Evolutionary conservation across 2,888 invertebrate genomes (phyloP), one percentile per base, ranked within the genome.

Genomic region (Papilio protenor): DNA sequence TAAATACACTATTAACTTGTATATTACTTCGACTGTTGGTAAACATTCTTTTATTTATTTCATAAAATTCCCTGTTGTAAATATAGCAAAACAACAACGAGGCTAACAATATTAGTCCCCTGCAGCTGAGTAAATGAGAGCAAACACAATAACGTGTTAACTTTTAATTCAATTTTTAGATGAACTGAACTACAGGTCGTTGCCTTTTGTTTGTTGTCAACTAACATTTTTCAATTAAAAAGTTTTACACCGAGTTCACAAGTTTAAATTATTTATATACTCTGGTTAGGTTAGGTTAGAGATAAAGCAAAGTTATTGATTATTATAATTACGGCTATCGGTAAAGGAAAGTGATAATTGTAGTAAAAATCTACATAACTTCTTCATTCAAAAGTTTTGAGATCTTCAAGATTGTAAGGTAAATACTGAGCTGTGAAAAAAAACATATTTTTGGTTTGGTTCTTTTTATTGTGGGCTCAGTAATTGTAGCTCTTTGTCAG

Each of bases 141-240:
- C 40, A 66, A n/a, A 45, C 40, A 59, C 59, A 57, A 57, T 73
- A 73, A 73, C 57, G 73, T 40, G 40, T 40, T 73, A 59, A 73
- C 73, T 73, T 73, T 57, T 59, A 73, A 73, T 55, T 40, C 59
- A 57, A 73, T 73, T 73, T 73, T 45, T 59, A 57, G 21, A 59
- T 73, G 55, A 59, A 40, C 45, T 73, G 14, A 59, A 57, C n/a
- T 45, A 21, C n/a, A 45, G 55, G 55, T 33, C 55, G 52, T 27
- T 55, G 55, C 16, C 52, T 40, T 59, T 40, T 57, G 40, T 73
- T 57, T 73, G 21, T 72, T 55, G 40, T 73, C 45, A 69, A n/a
- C n/a, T 69, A 27, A 27, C 14, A 27, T 61, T 16, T 61, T 61
- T 61, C 57, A 59, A 61, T 61, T 27, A 27, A 1, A 5, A 61